phyloP scores from a whole-genome alignment of 2,888 invertebrate species.

The Lamellibrachia columna region DNA sequence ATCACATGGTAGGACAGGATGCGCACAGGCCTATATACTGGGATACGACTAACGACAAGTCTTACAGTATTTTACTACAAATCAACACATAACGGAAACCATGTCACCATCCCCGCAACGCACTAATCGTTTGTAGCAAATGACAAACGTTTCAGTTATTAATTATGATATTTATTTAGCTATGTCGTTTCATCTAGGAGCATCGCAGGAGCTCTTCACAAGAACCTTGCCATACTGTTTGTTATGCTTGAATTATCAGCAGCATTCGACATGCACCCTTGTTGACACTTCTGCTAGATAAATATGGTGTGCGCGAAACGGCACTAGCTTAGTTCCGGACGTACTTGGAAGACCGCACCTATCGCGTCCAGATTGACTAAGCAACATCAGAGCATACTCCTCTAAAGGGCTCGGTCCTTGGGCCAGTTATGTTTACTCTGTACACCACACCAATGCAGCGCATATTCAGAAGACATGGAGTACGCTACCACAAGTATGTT shows the following conservation, averaged over 20 bases:
- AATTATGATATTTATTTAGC: too few relatives aligned
- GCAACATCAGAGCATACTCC: background rate
- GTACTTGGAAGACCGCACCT: constrained; percentile 21
- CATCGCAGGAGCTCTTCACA: background rate
- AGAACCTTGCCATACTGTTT: background rate
- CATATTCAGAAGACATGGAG: too few relatives aligned
- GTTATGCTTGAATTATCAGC: constrained; percentile 7
- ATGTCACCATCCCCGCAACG: background rate
- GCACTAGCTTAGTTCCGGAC: background rate
- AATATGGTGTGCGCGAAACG: constrained; percentile 16
- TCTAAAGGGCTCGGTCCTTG: background rate
- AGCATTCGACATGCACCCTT: background rate
- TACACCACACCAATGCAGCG: constrained; percentile 6
- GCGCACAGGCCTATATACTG: background rate
- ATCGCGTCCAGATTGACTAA: background rate
- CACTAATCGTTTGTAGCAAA: background rate
- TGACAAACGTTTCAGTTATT: background rate
- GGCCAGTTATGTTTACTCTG: constrained; percentile 6
- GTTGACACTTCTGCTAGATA: background rate
- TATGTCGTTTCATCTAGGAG: too few relatives aligned
- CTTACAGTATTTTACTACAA: background rate
- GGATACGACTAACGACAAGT: background rate
- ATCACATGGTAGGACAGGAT: too few relatives aligned
- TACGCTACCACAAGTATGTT: background rate
- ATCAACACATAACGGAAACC: too few relatives aligned